Base-by-base conservation (phyloP, 23 tunicate species). In the Trididemnum miniatum region DNA sequence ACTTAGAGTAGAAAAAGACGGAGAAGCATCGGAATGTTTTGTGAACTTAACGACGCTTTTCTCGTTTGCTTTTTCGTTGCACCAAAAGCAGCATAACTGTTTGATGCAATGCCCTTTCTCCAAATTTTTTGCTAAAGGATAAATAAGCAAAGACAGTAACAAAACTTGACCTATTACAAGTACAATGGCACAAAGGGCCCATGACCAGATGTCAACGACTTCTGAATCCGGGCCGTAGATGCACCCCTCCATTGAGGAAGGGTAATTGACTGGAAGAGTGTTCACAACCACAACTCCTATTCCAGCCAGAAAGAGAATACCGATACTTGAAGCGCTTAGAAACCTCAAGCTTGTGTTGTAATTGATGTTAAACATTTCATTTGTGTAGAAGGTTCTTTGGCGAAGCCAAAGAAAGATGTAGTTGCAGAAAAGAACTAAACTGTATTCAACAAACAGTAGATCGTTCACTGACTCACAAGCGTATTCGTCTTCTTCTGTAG, bases 321-420 rank as follows among this genome's bases (percentile, higher is more conserved):
- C 5, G 4, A 77, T 52, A 26, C 82, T 77, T 3, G 29, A 31
- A 77, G 67, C 67, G 27, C 82, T 77, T 12, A 77, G 82, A 31
- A 77, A 31, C 2, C 67, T 35, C 49, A 77, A 38, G 31, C 7
- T 18, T 31, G 27, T 77, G 66, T 32, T 54, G 67, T 51, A 77
- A 22, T 20, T 29, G 66, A 57, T 52, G 40, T 57, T 77, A 2
- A 77, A 32, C 82, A 77, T 77, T 30, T 77, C 31, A 38, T 77
- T 77, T n/a, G 82, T 77, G 67, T 77, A 77, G 39, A 77, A 77
- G 1, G 51, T 32, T 29, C 82, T 35, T 33, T 77, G 82, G 1
- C 82, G 82, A 27, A 77, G 26, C 82, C 82, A 77, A 2, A 77
- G 67, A 54, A 77, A 77, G 24, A 77, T 29, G 35, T 52, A 77